These are phyloP conservation scores for Aphidoletes aphidimyza DNA, from an alignment of 2,888 invertebrate genomes.

Conservation along the genomic window DNA sequence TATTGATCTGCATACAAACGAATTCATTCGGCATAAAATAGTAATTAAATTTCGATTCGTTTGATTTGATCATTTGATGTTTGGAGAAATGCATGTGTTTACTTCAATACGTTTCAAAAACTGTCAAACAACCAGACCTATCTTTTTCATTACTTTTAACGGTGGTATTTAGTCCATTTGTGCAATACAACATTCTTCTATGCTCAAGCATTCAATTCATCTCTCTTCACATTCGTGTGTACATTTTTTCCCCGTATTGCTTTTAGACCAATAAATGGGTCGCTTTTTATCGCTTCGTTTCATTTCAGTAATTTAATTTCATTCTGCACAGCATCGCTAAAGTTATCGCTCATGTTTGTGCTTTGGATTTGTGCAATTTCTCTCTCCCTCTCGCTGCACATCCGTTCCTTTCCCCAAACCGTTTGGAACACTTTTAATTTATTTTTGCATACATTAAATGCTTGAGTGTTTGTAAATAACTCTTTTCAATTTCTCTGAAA, in stretches of 20 bases:
- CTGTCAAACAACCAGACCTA: no score
- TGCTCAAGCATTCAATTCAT: no score
- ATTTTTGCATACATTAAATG: slow-evolving; percentile 46
- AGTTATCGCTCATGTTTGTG: slow-evolving; percentile 3
- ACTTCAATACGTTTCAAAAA: no score
- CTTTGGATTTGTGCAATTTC: background rate
- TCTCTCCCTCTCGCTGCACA: background rate
- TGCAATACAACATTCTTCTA: no score
- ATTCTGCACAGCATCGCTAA: background rate
- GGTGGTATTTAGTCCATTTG: no score
- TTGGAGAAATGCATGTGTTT: no score
- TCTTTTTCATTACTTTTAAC: no score
- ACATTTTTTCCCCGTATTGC: background rate
- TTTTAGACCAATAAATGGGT: background rate
- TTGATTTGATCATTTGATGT: no score
- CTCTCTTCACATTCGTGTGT: no score
- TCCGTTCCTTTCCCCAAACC: background rate
- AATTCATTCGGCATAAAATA: background rate
- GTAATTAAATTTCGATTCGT: background rate
- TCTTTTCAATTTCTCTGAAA: slow-evolving; percentile 26
- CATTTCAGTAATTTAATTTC: slow-evolving; percentile 42
- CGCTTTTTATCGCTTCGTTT: background rate
- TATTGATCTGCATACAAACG: no score
- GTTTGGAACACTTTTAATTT: slow-evolving; percentile 30
- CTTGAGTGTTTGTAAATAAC: slow-evolving; percentile 33